Percentiles rank a stretch among this genome's conserved stretches.
Evolutionary conservation across 1,140 invertebrate genomes (phyloP).

Genomic region (Samia ricini): DNA sequence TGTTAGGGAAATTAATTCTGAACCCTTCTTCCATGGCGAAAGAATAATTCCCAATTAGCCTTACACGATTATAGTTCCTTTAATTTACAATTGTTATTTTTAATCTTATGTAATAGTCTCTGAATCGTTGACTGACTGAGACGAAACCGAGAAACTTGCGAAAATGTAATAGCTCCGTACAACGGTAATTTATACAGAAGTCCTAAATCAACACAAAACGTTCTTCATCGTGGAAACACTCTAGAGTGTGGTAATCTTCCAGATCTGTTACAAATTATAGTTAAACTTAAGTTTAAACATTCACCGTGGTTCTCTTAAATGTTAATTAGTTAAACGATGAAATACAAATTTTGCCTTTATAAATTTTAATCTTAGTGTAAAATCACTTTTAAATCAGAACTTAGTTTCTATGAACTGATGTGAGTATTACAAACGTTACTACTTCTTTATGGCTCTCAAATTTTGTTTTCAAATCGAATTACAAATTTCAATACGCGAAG

Average conservation of each 20-base stretch:
- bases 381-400: no score
- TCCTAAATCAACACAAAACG: constrained; percentile 65
- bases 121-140: not conserved
- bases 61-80: not conserved
- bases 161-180: constrained; percentile 30
- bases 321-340: not conserved
- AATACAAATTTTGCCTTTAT: not conserved
- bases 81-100: not conserved
- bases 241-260: constrained; percentile 59
- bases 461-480: no score
- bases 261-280: constrained; percentile 61
- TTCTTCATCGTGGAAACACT: constrained; percentile 36
- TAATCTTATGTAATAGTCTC: not conserved
- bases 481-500: no score
- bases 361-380: no score
- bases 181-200: constrained; percentile 49
- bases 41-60: not conserved
- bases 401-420: no score
- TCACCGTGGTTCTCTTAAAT: constrained; percentile 36
- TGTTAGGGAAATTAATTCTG: not conserved
- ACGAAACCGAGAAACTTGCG: constrained; percentile 12
- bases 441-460: no score
- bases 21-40: not conserved
- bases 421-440: no score
- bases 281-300: constrained; percentile 57